Conservation (phyloP, 2,113 vertebrate genomes). For the Paramormyrops kingsleyae region DNA sequence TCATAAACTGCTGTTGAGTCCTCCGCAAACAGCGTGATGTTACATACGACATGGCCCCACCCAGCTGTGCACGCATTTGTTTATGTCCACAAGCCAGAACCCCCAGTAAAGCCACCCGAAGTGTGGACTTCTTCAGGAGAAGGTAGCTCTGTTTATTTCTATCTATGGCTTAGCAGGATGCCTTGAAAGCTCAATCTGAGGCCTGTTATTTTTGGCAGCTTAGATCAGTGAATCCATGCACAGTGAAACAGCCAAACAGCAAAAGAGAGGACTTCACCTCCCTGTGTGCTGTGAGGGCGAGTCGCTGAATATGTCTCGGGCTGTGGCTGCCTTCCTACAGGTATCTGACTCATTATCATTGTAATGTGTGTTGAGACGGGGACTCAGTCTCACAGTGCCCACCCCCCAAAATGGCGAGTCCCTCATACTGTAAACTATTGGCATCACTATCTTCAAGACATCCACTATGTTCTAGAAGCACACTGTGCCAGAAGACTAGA, state of each 20-base stretch:
- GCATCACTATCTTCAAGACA: neutral
- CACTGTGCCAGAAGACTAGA: neutral
- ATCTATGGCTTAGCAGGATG: neutral
- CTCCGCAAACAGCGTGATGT: neutral
- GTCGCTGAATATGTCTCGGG: neutral
- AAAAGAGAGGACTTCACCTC: neutral
- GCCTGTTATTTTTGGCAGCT: neutral
- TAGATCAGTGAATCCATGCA: neutral
- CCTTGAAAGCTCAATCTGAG: neutral
- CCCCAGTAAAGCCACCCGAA: neutral
- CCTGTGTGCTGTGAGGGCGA: neutral
- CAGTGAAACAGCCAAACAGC: neutral
- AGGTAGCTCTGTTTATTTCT: neutral
- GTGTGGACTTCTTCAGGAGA: neutral
- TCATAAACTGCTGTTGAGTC: neutral
- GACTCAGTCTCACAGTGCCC: neutral
- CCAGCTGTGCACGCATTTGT: neutral
- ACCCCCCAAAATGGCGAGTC: neutral
- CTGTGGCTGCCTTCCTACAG: neutral
- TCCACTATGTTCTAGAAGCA: neutral
- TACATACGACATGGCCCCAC: neutral
- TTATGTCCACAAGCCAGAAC: neutral
- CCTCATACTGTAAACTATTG: neutral
- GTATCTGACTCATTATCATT: neutral
- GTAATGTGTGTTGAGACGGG: neutral